Conservation (phyloP, 2,888 invertebrate species). For the Atethmia centrago region DNA sequence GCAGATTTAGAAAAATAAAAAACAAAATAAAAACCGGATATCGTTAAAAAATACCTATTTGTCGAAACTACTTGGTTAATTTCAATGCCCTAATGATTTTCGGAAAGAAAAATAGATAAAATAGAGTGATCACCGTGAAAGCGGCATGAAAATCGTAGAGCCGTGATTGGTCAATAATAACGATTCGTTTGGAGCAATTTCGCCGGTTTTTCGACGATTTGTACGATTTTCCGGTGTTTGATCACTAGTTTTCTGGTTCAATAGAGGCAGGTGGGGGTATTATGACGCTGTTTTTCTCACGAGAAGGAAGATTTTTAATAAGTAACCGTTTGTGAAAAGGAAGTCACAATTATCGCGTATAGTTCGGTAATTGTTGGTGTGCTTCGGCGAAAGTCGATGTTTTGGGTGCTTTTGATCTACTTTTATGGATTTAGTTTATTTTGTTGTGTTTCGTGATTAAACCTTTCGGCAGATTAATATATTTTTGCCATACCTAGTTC, state of each 20-base stretch:
- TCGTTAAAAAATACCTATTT: conserved; percentile 71
- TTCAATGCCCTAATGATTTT: conserved; percentile 86
- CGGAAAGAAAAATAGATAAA: conserved; percentile 82
- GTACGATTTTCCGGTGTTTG: conserved; percentile 89
- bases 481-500: conserved; percentile 19
- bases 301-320: conserved; percentile 82
- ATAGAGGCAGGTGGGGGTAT: conserved; percentile 84
- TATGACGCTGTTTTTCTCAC: conserved; percentile 84
- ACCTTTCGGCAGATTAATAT: background rate
- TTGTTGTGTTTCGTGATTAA: conserved; percentile 15
- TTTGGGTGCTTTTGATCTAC: conserved; percentile 46
- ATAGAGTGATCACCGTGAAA: conserved; percentile 81
- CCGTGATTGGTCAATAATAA: conserved; percentile 80
- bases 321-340: conserved; percentile 78
- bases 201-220: conserved; percentile 87
- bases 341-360: conserved; percentile 77
- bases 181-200: conserved; percentile 86
- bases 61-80: conserved; percentile 79
- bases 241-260: conserved; percentile 86
- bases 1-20: conserved; percentile 64
- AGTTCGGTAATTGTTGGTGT: conserved; percentile 68
- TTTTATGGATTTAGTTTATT: conserved; percentile 23
- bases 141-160: conserved; percentile 79
- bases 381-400: conserved; percentile 58
- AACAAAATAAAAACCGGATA: conserved; percentile 58